These are phyloP conservation scores for Pygmarrhopalites habei DNA, from an alignment of 1,140 invertebrate genomes.

Conservation along the genomic window DNA sequence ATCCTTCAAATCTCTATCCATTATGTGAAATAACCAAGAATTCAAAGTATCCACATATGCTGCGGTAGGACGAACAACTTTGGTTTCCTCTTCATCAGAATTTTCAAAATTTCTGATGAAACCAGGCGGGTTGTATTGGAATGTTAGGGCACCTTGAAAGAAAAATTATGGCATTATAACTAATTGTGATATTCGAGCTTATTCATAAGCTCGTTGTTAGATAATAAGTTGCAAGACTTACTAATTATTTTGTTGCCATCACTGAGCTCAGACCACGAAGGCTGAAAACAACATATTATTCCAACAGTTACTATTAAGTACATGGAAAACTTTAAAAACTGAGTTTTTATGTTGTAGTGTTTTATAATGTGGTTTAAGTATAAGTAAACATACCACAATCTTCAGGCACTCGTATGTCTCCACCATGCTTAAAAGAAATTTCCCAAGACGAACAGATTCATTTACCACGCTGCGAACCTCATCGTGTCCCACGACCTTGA, in stretches of 20 bases:
- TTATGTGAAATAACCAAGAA: conserved; percentile 38
- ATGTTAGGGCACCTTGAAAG: too few relatives aligned
- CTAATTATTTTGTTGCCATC: conserved; percentile 30
- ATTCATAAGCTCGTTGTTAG: too few relatives aligned
- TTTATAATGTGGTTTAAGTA: neutral
- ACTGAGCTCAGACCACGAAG: conserved; percentile 34
- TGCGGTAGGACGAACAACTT: conserved; percentile 7
- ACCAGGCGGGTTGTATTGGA: conserved; percentile 33
- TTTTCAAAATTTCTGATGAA: neutral
- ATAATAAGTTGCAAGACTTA: too few relatives aligned
- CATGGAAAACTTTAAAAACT: conserved; percentile 3
- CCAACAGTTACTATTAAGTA: neutral
- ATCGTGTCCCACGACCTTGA: conserved; percentile 28
- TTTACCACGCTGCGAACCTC: conserved; percentile 21
- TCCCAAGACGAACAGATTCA: conserved; percentile 27
- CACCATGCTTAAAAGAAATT: conserved; percentile 31
- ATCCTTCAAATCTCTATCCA: conserved; percentile 36
- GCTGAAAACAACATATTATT: conserved; percentile 22
- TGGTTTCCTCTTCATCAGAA: neutral
- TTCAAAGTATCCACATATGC: conserved; percentile 37
- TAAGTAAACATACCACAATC: conserved; percentile 27
- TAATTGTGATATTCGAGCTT: too few relatives aligned
- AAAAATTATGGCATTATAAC: too few relatives aligned
- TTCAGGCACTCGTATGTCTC: conserved; percentile 27
- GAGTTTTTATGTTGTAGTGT: neutral